phyloP scores from a whole-genome alignment of 2,888 invertebrate genomes.

The Oxycera nigricornis region DNA sequence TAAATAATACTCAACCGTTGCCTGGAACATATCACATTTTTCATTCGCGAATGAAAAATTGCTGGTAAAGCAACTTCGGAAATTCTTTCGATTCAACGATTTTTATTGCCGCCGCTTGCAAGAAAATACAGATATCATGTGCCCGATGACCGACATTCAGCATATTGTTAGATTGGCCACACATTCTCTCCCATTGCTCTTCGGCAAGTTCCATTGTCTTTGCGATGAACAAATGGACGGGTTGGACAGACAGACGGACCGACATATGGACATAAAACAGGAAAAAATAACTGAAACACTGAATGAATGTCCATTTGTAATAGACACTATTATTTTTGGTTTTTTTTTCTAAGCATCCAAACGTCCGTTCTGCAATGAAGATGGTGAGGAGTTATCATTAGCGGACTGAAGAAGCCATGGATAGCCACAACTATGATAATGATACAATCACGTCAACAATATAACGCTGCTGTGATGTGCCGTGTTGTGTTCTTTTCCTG shows the following conservation, averaged over 20 bases:
- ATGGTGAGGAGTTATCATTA: not conserved
- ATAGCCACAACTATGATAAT: not conserved
- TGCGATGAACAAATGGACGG: not conserved
- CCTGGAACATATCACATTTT: not conserved
- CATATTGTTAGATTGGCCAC: not conserved
- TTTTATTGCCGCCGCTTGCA: not conserved
- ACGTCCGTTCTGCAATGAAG: not conserved
- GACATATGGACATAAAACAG: not conserved
- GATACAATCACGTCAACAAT: slow-evolving; percentile 14
- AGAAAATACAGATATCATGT: not conserved
- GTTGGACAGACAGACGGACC: not conserved
- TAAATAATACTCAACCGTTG: not conserved
- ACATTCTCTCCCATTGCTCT: not conserved
- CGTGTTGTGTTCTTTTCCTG: not conserved
- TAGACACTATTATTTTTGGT: not conserved
- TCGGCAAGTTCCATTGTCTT: not conserved
- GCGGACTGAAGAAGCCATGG: not conserved
- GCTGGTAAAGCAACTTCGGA: not conserved
- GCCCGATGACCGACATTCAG: not conserved
- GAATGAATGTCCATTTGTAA: not conserved
- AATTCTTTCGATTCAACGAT: not conserved
- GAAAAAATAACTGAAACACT: not conserved
- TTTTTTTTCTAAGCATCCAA: not conserved
- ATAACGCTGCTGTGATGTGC: not conserved
- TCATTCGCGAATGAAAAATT: not conserved